These are phyloP conservation scores for Plodia interpunctella DNA, from an alignment of 1,140 invertebrate genomes.

Conservation along the genomic window DNA sequence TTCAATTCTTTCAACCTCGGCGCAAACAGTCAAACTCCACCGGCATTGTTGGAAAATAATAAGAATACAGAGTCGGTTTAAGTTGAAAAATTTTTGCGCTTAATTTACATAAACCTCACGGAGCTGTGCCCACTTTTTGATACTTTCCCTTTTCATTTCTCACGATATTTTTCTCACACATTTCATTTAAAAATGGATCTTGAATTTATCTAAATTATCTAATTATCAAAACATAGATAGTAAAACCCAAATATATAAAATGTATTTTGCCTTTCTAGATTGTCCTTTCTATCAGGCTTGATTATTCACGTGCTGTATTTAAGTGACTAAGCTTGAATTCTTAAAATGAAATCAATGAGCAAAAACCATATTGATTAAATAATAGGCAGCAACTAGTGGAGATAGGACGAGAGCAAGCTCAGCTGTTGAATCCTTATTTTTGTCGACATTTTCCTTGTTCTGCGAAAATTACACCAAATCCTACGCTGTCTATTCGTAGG, in stretches of 20 bases:
- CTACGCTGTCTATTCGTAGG: background rate
- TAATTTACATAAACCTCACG: conserved; percentile 67
- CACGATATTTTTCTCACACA: conserved; percentile 37
- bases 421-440: background rate
- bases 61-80: conserved; percentile 51
- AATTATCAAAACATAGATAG: no score
- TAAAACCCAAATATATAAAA: no score
- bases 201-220: no score
- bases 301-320: background rate
- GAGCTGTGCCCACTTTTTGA: conserved; percentile 40
- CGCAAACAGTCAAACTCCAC: conserved; percentile 11
- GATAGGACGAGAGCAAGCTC: background rate
- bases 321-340: no score
- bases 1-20: background rate
- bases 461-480: background rate
- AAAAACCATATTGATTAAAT: no score
- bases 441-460: background rate
- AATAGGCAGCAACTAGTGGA: no score
- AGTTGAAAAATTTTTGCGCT: conserved; percentile 59
- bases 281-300: no score
- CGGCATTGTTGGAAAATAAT: conserved; percentile 62
- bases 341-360: no score
- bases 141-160: conserved; percentile 47
- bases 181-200: conserved; percentile 35
- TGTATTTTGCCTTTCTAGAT: no score